These are phyloP conservation scores for Rhagophthalmus giganteus DNA, from an alignment of 2,888 invertebrate species.

Conservation along the genomic window DNA sequence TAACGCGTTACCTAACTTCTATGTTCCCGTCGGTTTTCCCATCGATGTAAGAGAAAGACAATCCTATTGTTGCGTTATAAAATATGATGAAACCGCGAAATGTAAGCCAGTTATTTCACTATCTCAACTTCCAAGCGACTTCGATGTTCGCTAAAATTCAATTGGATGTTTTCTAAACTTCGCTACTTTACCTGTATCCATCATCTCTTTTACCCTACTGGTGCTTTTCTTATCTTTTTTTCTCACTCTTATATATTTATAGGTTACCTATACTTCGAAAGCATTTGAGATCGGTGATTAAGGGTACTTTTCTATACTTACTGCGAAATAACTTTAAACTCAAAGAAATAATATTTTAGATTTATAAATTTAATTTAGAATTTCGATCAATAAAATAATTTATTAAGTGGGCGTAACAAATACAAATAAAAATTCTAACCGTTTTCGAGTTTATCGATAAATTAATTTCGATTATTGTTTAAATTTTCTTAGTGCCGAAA, in stretches of 20 bases:
- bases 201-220: slow-evolving; percentile 3
- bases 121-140: slow-evolving; percentile 28
- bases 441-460: no score
- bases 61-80: slow-evolving; percentile 21
- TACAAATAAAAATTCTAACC: no score
- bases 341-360: no score
- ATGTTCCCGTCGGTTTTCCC: slow-evolving; percentile 6
- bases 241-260: slow-evolving; percentile 1
- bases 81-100: slow-evolving; percentile 24
- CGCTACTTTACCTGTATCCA: slow-evolving; percentile 26
- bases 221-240: not conserved
- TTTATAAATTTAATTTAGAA: no score
- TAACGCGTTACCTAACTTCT: slow-evolving; percentile 22
- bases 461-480: no score
- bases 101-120: slow-evolving; percentile 31
- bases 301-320: no score
- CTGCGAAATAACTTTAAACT: no score
- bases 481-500: no score
- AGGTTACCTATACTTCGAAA: not conserved
- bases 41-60: slow-evolving; percentile 9
- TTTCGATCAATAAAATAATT: no score
- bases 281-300: slow-evolving; percentile 11
- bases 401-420: no score
- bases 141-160: slow-evolving; percentile 29
- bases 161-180: slow-evolving; percentile 29